These are phyloP conservation scores for Coleophora deauratella DNA, from an alignment of 2,888 invertebrate species.

Conservation along the genomic window DNA sequence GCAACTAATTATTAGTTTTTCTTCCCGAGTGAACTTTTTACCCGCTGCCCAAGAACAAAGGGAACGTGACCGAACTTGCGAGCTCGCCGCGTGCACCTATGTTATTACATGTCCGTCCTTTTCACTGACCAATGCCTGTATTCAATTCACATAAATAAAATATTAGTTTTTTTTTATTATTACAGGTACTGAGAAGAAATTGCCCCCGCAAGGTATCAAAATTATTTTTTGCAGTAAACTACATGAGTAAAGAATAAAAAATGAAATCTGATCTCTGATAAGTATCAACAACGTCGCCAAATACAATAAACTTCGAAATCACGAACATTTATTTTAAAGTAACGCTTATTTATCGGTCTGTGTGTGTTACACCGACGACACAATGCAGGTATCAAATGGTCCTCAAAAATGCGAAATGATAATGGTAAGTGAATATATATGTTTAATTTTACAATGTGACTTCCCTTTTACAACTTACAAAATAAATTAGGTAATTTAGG, in stretches of 20 bases:
- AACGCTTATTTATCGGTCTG: too few species aligned
- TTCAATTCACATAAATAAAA: slow-evolving; percentile 14
- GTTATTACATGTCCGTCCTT: slow-evolving; percentile 35
- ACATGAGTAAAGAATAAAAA: slow-evolving; percentile 7
- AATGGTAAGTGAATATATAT: too few species aligned
- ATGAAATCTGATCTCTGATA: slow-evolving; percentile 16
- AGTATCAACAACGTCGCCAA: too few species aligned
- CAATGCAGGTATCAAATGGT: too few species aligned
- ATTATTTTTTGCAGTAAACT: too few species aligned
- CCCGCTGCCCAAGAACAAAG: slow-evolving; percentile 62
- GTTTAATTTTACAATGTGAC: too few species aligned
- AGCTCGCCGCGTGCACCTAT: slow-evolving; percentile 30
- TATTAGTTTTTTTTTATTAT: slow-evolving; percentile 1
- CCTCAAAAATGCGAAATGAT: too few species aligned
- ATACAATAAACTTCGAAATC: neutral
- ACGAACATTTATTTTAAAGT: too few species aligned
- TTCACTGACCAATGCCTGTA: slow-evolving; percentile 21
- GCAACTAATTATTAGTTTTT: slow-evolving; percentile 66
- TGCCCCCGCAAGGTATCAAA: slow-evolving; percentile 23
- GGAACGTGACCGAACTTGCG: slow-evolving; percentile 66
- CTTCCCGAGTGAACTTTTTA: slow-evolving; percentile 60
- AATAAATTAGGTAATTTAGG: too few species aligned
- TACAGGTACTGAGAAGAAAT: too few species aligned
- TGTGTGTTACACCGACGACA: too few species aligned
- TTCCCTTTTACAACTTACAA: too few species aligned